Conservation (phyloP, 1,140 invertebrate genomes). For the Musca domestica region DNA sequence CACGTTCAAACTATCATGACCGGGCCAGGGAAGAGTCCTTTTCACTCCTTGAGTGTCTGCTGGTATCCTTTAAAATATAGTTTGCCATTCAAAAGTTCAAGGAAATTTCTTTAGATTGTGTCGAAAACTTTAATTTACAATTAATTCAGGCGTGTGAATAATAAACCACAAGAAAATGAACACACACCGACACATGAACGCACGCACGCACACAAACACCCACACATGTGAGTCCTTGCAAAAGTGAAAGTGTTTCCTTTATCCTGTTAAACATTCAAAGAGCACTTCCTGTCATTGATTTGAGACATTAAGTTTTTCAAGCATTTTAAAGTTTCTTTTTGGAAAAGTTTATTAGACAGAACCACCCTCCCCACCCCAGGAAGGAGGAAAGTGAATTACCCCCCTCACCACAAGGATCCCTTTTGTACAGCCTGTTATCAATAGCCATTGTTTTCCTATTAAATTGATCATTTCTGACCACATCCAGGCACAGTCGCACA, state of each 20-base stretch:
- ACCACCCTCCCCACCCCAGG: background rate
- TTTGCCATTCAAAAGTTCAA: too few species aligned
- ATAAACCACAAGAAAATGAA: slow-evolving; percentile 54
- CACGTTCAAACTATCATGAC: too few species aligned
- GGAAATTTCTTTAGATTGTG: too few species aligned
- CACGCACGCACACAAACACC: slow-evolving; percentile 22
- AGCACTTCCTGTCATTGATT: too few species aligned
- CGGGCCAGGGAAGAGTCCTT: too few species aligned
- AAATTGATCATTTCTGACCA: slow-evolving; percentile 47
- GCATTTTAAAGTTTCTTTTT: background rate
- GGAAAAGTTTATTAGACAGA: background rate
- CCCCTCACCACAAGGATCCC: background rate
- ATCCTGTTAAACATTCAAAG: background rate
- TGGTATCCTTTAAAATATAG: too few species aligned
- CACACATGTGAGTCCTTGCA: background rate
- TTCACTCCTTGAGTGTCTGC: too few species aligned
- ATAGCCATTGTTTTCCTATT: slow-evolving; percentile 48
- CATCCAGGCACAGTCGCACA: too few species aligned
- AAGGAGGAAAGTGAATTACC: background rate
- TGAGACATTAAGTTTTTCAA: background rate
- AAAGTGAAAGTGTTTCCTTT: slow-evolving; percentile 24
- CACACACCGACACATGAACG: slow-evolving; percentile 25
- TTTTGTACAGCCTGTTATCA: background rate
- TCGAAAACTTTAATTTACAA: slow-evolving; percentile 53
- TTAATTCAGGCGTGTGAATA: slow-evolving; percentile 54